Evolutionary conservation across 2,888 invertebrate species (phyloP).

Genomic region (Vanessa cardui): DNA sequence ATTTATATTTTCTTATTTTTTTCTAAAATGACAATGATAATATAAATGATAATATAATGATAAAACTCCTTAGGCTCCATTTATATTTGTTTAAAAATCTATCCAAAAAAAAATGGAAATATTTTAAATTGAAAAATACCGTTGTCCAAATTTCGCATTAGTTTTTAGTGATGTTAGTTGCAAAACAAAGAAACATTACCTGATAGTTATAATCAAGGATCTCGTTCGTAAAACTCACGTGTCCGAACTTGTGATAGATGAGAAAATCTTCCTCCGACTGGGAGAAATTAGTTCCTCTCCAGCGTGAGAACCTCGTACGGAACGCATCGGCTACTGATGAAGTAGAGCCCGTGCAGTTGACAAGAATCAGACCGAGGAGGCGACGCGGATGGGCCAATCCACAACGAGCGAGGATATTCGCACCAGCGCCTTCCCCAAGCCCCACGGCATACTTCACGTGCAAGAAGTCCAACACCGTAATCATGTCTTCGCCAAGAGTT

Average conservation of each 20-base stretch:
- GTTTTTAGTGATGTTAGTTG: constrained; percentile 45
- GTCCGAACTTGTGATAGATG: constrained; percentile 95
- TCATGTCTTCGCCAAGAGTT: constrained; percentile 90
- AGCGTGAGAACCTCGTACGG: constrained; percentile 92
- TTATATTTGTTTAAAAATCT: too few species aligned
- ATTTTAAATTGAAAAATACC: background rate
- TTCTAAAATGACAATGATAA: too few species aligned
- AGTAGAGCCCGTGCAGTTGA: constrained; percentile 94
- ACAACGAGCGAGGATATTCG: constrained; percentile 92
- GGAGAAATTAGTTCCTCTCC: constrained; percentile 92
- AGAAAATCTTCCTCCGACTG: constrained; percentile 94
- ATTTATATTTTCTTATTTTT: too few species aligned
- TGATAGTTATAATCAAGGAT: constrained; percentile 64
- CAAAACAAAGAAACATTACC: constrained; percentile 64
- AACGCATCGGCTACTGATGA: constrained; percentile 93
- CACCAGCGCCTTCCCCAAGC: constrained; percentile 94
- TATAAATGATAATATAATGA: too few species aligned
- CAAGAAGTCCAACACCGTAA: constrained; percentile 91
- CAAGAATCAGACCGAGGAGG: constrained; percentile 90
- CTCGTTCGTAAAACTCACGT: constrained; percentile 86
- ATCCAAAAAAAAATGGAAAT: too few species aligned
- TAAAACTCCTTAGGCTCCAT: too few species aligned
- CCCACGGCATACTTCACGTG: constrained; percentile 93
- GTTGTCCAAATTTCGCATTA: constrained; percentile 23
- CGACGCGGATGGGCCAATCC: constrained; percentile 91